These are phyloP conservation scores for Dasysyrphus albostriatus DNA, from an alignment of 2,888 invertebrate genomes.

Conservation along the genomic window DNA sequence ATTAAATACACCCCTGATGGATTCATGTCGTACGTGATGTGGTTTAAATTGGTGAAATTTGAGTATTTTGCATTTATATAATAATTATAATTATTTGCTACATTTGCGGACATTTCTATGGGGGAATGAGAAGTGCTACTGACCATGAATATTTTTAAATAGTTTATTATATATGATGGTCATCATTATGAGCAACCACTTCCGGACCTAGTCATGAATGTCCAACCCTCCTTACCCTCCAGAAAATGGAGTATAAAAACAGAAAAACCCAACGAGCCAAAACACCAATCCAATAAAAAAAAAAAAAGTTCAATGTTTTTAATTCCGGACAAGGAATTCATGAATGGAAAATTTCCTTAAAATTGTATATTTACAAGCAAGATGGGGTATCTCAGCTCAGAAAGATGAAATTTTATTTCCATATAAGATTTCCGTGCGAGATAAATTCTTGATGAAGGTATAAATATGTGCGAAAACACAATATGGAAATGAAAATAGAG, in stretches of 20 bases:
- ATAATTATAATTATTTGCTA: too few relatives aligned
- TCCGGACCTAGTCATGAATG: too few relatives aligned
- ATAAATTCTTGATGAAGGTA: constrained; percentile 11
- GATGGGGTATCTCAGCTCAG: neutral
- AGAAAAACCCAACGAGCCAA: neutral
- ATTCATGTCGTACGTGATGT: too few relatives aligned
- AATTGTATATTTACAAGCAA: neutral
- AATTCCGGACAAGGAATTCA: neutral
- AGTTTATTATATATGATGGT: too few relatives aligned
- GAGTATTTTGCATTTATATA: too few relatives aligned
- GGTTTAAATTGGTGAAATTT: too few relatives aligned
- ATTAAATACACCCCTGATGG: too few relatives aligned
- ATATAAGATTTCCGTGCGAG: neutral
- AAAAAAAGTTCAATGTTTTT: neutral
- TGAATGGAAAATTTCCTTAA: constrained; percentile 1
- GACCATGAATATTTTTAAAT: too few relatives aligned
- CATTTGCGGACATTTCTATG: too few relatives aligned
- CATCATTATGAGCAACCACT: too few relatives aligned
- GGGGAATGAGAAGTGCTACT: too few relatives aligned
- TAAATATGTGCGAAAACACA: constrained; percentile 11
- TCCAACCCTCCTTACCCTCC: too few relatives aligned
- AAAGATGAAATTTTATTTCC: constrained; percentile 10
- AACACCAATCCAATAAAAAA: neutral
- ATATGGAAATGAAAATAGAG: neutral
- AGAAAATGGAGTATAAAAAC: neutral